Base-by-base conservation (phyloP, 1,140 invertebrate genomes). In the Hydropsyche tenuis region DNA sequence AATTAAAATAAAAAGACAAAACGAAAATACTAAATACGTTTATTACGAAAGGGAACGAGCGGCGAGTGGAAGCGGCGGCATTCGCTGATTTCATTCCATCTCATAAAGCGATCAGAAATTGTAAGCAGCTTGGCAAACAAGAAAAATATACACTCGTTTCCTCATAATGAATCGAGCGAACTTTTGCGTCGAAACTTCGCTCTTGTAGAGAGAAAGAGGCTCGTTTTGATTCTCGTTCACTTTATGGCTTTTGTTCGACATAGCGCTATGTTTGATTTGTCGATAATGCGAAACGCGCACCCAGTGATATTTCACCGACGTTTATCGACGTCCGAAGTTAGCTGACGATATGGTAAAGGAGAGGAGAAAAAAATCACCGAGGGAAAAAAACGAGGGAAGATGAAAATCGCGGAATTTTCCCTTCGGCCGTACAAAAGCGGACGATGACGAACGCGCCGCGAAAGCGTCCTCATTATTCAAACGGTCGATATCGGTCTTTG, bases 121-220 rank as follows among this genome's bases (percentile, higher is more conserved):
- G 56, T 60, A 60, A 60, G 56, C 56, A 60, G 56, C 56, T 60
- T 60, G 23, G 56, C 56, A 60, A 60, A 60, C 56, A 60, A 60
- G 56, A 60, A 60, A 60, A 60, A 60, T 60, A 60, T 60, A 60
- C 56, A 60, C 56, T 60, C 56, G 56, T 60, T 60, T 60, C 56
- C 56, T 60, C 22, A 60, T 60, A 60, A 60, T 60, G 56, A 60
- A 60, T 60, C 56, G 56, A 23, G 12, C 3, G 30, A 60, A 60
- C 18, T 18, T 60, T 60, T 60, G 22, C 22, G 12, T 20, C 20
- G 56, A 7, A 60, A 60, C 56, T 60, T 60, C 56, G 20, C 1
- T 22, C n/a, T n/a, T n/a, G n/a, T n/a, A n/a, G n/a, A n/a, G n/a
- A n/a, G 20, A 14, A 9, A 37, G 20, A 23, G 2, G 56, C 14